phyloP scores from a whole-genome alignment of 23 tunicate species.

The Halocynthia aurantium region DNA sequence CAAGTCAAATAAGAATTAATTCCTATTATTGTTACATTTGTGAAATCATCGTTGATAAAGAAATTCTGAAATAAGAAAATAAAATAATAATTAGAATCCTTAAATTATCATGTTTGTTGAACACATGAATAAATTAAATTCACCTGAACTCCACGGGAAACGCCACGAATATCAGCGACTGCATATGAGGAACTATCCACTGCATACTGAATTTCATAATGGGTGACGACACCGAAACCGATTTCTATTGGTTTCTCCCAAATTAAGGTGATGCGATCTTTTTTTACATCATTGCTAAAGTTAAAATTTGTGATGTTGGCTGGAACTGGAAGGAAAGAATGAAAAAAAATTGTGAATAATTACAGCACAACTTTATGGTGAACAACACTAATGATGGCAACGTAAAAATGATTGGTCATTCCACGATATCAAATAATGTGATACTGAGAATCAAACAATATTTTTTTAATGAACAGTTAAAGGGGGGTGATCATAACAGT shows the following conservation, averaged over 20 bases:
- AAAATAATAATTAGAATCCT: no score
- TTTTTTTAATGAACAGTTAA: no score
- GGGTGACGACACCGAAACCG: conserved; percentile 6
- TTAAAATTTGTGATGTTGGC: no score
- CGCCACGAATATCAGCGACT: neutral
- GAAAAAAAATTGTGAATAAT: neutral
- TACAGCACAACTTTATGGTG: neutral
- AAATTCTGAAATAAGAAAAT: no score
- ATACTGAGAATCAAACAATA: no score
- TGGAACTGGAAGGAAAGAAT: conserved; percentile 1
- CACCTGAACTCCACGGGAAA: neutral
- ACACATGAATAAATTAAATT: no score
- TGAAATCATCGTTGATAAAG: no score
- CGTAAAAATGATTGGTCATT: no score
- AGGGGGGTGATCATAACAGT: neutral
- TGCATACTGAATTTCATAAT: conserved; percentile 2
- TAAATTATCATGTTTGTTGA: no score
- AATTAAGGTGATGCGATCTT: conserved; percentile 5
- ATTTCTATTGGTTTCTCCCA: conserved; percentile 4
- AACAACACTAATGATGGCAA: neutral
- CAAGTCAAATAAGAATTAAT: no score
- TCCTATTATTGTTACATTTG: no score
- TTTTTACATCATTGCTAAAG: neutral
- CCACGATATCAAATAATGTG: no score
- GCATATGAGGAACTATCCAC: neutral